These are phyloP conservation scores for Pantherophis alleghaniensis DNA, from an alignment of 2,797 vertebrate genomes.

Conservation along the genomic window DNA sequence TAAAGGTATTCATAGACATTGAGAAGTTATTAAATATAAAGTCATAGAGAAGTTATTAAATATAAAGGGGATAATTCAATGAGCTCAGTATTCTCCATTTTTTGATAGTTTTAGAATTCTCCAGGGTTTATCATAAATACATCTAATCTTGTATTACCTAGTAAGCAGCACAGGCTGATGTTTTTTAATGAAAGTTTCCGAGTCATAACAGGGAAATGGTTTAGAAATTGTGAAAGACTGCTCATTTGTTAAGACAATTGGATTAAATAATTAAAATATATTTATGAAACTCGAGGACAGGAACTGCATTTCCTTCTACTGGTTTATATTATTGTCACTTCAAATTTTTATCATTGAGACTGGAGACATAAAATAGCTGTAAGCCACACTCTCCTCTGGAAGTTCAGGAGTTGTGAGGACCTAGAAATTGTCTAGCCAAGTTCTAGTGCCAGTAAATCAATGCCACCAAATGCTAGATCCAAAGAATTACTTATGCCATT, in stretches of 20 bases:
- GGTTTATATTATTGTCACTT: slow-evolving; percentile 11
- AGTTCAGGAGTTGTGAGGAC: not conserved
- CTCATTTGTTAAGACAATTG: not conserved
- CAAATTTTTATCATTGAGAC: slow-evolving; percentile 5
- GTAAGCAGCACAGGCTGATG: not conserved
- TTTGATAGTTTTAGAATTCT: slow-evolving; percentile 41
- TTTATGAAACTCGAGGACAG: slow-evolving; percentile 46
- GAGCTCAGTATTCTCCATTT: slow-evolving; percentile 11
- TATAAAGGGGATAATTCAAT: slow-evolving; percentile 35
- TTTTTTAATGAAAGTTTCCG: slow-evolving; percentile 4
- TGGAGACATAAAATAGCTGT: slow-evolving; percentile 12
- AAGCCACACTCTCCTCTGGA: not conserved
- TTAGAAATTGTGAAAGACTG: slow-evolving; percentile 34
- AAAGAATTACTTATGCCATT: not conserved
- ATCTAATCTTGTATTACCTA: slow-evolving; percentile 20
- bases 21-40: slow-evolving; percentile 31
- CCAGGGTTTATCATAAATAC: not conserved
- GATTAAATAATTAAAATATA: not conserved
- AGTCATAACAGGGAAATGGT: slow-evolving; percentile 24
- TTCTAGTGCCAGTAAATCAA: not conserved
- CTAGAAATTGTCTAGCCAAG: not conserved
- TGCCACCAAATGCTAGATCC: not conserved
- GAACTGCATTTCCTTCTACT: slow-evolving; percentile 27
- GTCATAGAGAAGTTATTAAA: not conserved
- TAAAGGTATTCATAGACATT: slow-evolving; percentile 34